Conservation (phyloP, 1,140 invertebrate species). For the Cyclina sinensis region DNA sequence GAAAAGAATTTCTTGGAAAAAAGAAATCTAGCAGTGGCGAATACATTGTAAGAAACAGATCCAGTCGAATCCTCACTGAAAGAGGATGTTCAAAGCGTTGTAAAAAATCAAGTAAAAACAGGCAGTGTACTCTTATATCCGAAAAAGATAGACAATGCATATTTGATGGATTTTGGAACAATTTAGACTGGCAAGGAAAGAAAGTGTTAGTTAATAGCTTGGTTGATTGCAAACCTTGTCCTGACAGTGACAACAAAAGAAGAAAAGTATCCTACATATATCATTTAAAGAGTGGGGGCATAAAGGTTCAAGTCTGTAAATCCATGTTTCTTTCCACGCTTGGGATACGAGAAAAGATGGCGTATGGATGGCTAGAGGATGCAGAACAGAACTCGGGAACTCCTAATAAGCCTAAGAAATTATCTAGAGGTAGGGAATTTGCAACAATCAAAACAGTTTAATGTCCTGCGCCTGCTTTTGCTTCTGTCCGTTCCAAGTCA, state of each 20-base stretch:
- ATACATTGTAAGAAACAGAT: neutral
- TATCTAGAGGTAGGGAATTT: neutral
- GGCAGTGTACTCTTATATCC: neutral
- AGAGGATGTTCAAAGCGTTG: neutral
- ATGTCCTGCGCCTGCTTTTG: no score
- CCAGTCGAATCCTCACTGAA: neutral
- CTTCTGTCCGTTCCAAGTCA: no score
- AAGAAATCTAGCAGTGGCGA: neutral
- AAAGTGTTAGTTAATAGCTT: neutral
- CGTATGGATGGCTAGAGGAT: slow-evolving; percentile 3
- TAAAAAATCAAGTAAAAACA: neutral
- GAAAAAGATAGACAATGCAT: slow-evolving; percentile 12
- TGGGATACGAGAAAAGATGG: neutral
- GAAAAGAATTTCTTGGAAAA: neutral
- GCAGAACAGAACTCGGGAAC: neutral
- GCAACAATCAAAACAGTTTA: no score
- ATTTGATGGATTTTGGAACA: neutral
- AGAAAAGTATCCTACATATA: slow-evolving; percentile 9
- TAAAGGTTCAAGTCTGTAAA: slow-evolving; percentile 32
- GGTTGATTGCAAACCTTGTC: neutral
- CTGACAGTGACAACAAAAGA: neutral
- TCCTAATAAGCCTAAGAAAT: neutral
- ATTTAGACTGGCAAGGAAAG: neutral
- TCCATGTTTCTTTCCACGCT: neutral
- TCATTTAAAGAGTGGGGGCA: neutral